These are phyloP conservation scores for Ptilodon capucinus DNA, from an alignment of 2,888 invertebrate species.

Conservation along the genomic window DNA sequence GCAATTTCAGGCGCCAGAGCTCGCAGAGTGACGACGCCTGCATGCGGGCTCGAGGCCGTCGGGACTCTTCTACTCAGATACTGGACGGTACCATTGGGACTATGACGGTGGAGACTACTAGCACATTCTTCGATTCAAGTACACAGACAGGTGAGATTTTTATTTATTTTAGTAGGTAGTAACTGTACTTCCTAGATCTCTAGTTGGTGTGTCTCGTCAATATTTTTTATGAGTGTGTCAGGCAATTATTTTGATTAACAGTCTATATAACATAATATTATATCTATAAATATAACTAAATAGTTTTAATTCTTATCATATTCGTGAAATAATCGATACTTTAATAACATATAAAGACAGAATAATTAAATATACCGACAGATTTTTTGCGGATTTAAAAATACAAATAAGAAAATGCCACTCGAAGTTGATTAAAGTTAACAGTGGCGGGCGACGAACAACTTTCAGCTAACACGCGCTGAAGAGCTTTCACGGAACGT, in stretches of 20 bases:
- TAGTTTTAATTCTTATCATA: too few relatives aligned
- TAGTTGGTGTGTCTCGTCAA: too few relatives aligned
- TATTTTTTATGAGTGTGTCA: too few relatives aligned
- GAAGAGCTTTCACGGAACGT: constrained; percentile 48
- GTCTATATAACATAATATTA: too few relatives aligned
- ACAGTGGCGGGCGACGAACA: constrained; percentile 20
- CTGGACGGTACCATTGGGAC: constrained; percentile 95
- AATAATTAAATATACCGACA: too few relatives aligned
- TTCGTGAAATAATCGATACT: too few relatives aligned
- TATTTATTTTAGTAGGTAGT: too few relatives aligned
- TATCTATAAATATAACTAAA: too few relatives aligned
- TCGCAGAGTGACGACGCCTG: constrained; percentile 93
- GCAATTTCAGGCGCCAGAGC: constrained; percentile 94
- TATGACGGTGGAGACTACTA: constrained; percentile 96
- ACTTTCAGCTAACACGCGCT: constrained; percentile 46
- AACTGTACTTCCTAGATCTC: too few relatives aligned
- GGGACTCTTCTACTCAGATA: constrained; percentile 95
- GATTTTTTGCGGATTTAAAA: background rate
- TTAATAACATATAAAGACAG: too few relatives aligned
- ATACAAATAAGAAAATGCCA: constrained; percentile 9
- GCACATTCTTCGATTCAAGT: constrained; percentile 95
- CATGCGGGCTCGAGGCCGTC: constrained; percentile 86
- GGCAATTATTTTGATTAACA: background rate
- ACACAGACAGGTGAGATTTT: constrained; percentile 92
- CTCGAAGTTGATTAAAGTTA: constrained; percentile 23